A percentile compares a stretch with the other conserved stretches of the same genome.
Evolutionary conservation across 2,797 vertebrate species (phyloP).

Genomic region (Sebastes paucispinis): DNA sequence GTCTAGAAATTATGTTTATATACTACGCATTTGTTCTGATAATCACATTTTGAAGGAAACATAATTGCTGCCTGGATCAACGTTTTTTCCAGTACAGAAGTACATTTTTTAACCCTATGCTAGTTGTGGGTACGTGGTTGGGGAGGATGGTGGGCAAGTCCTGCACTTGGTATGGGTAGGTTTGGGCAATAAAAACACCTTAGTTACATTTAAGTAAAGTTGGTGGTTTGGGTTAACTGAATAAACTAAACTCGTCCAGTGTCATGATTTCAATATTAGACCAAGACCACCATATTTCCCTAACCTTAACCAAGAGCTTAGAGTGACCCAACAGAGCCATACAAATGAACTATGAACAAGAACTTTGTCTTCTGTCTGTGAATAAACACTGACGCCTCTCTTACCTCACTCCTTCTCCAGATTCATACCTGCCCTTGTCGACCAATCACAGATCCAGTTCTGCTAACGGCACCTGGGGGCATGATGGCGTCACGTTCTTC

Average conservation of each 20-base stretch:
- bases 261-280: background rate
- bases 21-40: background rate
- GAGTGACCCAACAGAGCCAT: too few species aligned
- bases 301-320: too few species aligned
- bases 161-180: background rate
- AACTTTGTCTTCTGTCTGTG: background rate
- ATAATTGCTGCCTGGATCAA: background rate
- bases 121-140: too few species aligned
- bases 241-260: too few species aligned
- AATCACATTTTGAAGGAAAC: background rate
- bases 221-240: background rate
- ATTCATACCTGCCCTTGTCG: background rate
- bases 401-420: background rate
- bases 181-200: background rate
- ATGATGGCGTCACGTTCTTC: slow-evolving; percentile 41
- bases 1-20: background rate
- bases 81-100: too few species aligned
- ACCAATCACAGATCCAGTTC: slow-evolving; percentile 3
- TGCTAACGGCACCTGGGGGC: slow-evolving; percentile 35
- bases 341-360: too few species aligned
- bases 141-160: background rate
- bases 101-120: too few species aligned
- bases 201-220: background rate
- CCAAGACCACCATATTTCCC: background rate
- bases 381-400: background rate